Percentiles rank a stretch among this genome's conserved stretches.
Conservation (phyloP, 2,797 vertebrate genomes). For the Aratinga solstitialis region DNA sequence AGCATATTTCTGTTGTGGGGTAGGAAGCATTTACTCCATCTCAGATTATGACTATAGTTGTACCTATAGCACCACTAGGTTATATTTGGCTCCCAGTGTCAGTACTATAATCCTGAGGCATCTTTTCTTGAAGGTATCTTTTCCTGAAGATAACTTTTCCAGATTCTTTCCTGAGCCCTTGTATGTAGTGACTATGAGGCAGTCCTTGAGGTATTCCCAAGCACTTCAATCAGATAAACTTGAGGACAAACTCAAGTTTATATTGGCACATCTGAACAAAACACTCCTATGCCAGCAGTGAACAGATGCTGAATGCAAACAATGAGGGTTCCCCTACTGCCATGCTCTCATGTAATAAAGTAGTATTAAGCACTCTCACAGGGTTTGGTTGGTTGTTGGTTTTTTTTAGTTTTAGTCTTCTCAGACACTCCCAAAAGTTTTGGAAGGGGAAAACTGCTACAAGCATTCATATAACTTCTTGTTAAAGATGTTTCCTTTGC, state of each 20-base stretch:
- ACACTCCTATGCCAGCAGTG: background rate
- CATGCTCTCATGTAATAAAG: background rate
- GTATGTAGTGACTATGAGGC: background rate
- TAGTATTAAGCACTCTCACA: background rate
- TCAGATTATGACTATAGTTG: background rate
- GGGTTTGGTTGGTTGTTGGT: fast-evolving
- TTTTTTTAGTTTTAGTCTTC: background rate
- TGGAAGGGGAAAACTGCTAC: background rate
- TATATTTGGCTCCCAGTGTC: background rate
- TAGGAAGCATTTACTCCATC: background rate
- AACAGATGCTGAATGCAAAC: background rate
- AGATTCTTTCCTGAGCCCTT: background rate
- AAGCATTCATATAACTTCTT: background rate
- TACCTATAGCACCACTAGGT: background rate
- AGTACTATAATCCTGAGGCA: background rate
- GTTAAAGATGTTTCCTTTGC: background rate
- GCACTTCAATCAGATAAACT: background rate
- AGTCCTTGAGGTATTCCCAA: background rate
- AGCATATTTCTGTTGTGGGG: background rate
- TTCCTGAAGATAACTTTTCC: background rate
- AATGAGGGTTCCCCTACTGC: background rate
- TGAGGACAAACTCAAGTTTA: background rate
- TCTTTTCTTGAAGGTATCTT: background rate
- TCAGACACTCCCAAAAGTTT: background rate
- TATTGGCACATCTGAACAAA: background rate